Evolutionary conservation across 2,888 invertebrate species (phyloP).

Genomic region (Scaeva pyrastri): DNA sequence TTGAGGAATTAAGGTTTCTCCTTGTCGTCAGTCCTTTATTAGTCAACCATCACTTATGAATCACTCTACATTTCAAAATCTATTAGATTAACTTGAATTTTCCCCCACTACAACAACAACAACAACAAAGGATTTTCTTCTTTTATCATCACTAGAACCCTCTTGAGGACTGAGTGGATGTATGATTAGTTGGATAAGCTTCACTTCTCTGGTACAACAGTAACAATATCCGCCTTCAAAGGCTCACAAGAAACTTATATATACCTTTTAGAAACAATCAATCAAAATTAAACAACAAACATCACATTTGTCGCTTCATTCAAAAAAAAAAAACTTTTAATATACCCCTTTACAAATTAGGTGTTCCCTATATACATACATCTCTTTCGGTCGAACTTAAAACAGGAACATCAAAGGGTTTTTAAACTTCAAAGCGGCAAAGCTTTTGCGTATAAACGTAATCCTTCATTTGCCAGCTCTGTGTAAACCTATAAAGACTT

Average conservation of each 20-base stretch:
- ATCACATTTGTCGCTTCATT: conserved; percentile 41
- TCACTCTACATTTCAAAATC: background rate
- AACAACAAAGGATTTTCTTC: background rate
- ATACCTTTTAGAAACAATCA: conserved; percentile 56
- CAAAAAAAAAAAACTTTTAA: conserved; percentile 2
- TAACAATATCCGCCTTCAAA: conserved; percentile 63
- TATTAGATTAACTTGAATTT: background rate
- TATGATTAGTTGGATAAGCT: conserved; percentile 41
- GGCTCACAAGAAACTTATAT: conserved; percentile 42
- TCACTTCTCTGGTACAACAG: conserved; percentile 5
- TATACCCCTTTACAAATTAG: conserved; percentile 21
- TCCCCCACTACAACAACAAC: background rate
- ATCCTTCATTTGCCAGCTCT: conserved; percentile 49
- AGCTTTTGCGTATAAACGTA: conserved; percentile 44
- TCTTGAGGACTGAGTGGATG: conserved; percentile 6
- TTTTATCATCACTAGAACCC: background rate
- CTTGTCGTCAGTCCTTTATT: too few relatives aligned
- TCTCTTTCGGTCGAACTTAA: conserved; percentile 25
- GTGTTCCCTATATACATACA: background rate
- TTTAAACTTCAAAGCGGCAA: conserved; percentile 60
- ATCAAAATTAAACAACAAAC: conserved; percentile 64
- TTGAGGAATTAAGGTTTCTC: too few relatives aligned
- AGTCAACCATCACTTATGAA: background rate
- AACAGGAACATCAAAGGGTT: conserved; percentile 62
- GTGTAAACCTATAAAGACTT: conserved; percentile 13